These are phyloP conservation scores for Drosophila burlai DNA, from an alignment of 1,140 invertebrate genomes.

Conservation along the genomic window DNA sequence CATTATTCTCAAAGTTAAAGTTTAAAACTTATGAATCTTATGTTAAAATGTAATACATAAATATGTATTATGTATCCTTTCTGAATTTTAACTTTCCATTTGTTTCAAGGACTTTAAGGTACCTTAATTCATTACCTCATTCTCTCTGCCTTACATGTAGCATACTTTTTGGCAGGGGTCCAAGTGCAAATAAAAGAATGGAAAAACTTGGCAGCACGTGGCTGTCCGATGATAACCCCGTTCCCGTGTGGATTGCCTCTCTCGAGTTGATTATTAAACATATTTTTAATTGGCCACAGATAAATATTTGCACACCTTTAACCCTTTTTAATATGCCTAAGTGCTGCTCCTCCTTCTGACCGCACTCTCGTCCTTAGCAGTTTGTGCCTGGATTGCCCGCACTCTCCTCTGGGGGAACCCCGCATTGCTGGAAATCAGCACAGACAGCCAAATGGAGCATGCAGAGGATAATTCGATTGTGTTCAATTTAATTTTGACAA, in stretches of 20 bases:
- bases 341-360: slow-evolving; percentile 42
- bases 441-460: slow-evolving; percentile 75
- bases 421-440: slow-evolving; percentile 33
- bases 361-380: background rate
- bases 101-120: background rate
- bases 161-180: slow-evolving; percentile 63
- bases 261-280: slow-evolving; percentile 67
- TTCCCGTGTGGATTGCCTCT: slow-evolving; percentile 7
- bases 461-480: slow-evolving; percentile 84
- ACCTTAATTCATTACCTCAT: background rate
- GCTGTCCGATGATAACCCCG: slow-evolving; percentile 3
- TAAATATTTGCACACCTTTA: slow-evolving; percentile 81
- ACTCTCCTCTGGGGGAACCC: slow-evolving; percentile 3
- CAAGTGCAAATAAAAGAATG: slow-evolving; percentile 52
- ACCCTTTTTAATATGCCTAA: slow-evolving; percentile 80
- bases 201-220: slow-evolving; percentile 54
- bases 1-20: too few relatives aligned
- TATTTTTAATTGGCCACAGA: slow-evolving; percentile 73
- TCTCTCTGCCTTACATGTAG: slow-evolving; percentile 2
- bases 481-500: slow-evolving; percentile 85
- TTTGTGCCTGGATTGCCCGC: background rate
- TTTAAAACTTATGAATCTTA: too few relatives aligned
- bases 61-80: too few relatives aligned
- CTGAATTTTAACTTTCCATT: too few relatives aligned
- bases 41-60: too few relatives aligned